Evolutionary conservation across 2,888 invertebrate species (phyloP), one percentile per base, ranked within the genome.

Genomic region (Hydropsyche betteni): DNA sequence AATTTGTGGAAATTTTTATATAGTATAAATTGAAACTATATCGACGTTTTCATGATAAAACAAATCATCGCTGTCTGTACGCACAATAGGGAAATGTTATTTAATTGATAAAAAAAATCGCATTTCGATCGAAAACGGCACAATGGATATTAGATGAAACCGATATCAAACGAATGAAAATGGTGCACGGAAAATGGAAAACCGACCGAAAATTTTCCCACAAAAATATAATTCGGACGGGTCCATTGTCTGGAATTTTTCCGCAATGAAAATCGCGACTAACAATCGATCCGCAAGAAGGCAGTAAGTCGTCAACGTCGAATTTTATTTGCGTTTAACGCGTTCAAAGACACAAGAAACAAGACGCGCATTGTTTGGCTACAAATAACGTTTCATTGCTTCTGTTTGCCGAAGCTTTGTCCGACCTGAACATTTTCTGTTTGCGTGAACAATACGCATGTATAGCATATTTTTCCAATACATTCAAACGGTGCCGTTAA

Each of bases 381-480:
- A 69, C 69, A 69, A 69, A 69, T 69, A 69, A 69, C 44, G 69
- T 69, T 69, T 69, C 69, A 69, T 69, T 50, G 69, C 69, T 16
- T 69, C 69, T 69, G 44, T 69, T 69, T 69, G 24, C 69, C 8
- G 69, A 69, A 69, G 69, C 69, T 69, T 69, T 69, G 69, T 69
- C 44, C 44, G 51, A 4, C 6, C 16, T 44, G 14, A 58, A 24
- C 58, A 50, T 51, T 69, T 44, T 69, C n/a, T 44, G 69, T 69
- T 69, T 69, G 50, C 69, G 24, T 7, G 16, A 69, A 44, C 24
- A 58, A 58, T 58, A 16, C 58, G 8, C 58, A 0, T 53, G 4
- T 53, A 53, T 53, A 53, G 2, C 53, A 53, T 53, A 53, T 53
- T 14, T 24, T 53, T 16, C 24, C 14, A 24, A 24, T 58, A 58